A percentile compares a stretch with the other conserved stretches of the same genome.
Conservation (phyloP, 2,888 invertebrate genomes). For the Drosophila mettleri region DNA sequence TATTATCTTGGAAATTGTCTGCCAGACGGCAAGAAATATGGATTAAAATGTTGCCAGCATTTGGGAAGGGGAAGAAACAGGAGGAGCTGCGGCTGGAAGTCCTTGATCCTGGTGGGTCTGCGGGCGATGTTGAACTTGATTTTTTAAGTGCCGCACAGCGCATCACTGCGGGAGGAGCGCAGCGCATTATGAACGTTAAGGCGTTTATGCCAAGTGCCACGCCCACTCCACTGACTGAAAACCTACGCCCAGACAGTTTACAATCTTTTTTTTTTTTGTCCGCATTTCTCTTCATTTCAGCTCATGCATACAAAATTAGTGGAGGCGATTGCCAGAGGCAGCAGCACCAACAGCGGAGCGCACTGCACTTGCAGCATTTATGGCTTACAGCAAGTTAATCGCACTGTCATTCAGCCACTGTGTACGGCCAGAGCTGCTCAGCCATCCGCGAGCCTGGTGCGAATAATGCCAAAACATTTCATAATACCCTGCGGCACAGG, state of each 20-base stretch:
- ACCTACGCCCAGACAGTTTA: constrained; percentile 24
- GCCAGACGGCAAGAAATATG: constrained; percentile 81
- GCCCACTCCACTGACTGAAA: constrained; percentile 11
- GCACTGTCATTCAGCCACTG: constrained; percentile 74
- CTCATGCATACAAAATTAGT: constrained; percentile 82
- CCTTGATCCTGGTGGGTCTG: constrained; percentile 32
- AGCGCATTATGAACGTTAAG: constrained; percentile 70
- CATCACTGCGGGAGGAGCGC: constrained; percentile 2
- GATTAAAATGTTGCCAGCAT: constrained; percentile 80
- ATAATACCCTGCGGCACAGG: background rate
- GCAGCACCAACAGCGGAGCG: background rate
- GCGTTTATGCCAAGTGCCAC: constrained; percentile 48
- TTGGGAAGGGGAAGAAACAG: background rate
- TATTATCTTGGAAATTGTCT: constrained; percentile 84
- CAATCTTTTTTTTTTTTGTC: constrained; percentile 31
- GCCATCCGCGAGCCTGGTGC: constrained; percentile 35
- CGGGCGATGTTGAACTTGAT: constrained; percentile 70
- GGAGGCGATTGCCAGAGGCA: constrained; percentile 17
- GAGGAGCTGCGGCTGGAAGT: background rate
- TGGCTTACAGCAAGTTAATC: constrained; percentile 79
- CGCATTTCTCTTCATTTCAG: constrained; percentile 63
- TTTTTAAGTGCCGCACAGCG: constrained; percentile 69
- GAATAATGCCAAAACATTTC: constrained; percentile 34
- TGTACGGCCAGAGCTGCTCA: constrained; percentile 40
- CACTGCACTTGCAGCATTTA: constrained; percentile 64